Conservation (phyloP, 2,797 vertebrate species). For the Scomberomorus guttatus region DNA sequence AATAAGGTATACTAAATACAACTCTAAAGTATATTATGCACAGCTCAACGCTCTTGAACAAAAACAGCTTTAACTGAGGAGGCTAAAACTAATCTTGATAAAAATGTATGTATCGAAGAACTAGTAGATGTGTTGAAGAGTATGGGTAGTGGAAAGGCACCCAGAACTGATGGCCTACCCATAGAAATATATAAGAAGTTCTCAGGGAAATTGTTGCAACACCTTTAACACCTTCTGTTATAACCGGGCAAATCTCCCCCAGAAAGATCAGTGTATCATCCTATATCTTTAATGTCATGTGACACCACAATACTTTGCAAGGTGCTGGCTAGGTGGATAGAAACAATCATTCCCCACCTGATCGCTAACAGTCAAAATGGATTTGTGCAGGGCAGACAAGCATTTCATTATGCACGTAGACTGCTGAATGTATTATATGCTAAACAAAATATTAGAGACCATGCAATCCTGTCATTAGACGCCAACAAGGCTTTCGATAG, state of each 20-base stretch:
- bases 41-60: background rate
- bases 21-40: background rate
- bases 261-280: background rate
- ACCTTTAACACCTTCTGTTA: background rate
- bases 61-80: background rate
- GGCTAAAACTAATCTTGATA: background rate
- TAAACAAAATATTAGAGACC: background rate
- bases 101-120: background rate
- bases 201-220: background rate
- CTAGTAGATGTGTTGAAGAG: background rate
- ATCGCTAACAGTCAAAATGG: background rate
- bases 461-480: background rate
- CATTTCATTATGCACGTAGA: background rate
- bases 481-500: background rate
- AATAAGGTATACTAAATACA: slow-evolving; percentile 8
- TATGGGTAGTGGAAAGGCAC: background rate
- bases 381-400: background rate
- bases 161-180: background rate
- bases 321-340: background rate
- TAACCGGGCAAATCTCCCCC: background rate
- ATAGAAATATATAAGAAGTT: background rate
- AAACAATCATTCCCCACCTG: background rate
- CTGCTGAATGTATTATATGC: background rate
- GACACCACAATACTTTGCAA: no score
- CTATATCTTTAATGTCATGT: no score